These are phyloP conservation scores for Zaprionus obscuricornis DNA, from an alignment of 2,888 invertebrate species.

Conservation along the genomic window DNA sequence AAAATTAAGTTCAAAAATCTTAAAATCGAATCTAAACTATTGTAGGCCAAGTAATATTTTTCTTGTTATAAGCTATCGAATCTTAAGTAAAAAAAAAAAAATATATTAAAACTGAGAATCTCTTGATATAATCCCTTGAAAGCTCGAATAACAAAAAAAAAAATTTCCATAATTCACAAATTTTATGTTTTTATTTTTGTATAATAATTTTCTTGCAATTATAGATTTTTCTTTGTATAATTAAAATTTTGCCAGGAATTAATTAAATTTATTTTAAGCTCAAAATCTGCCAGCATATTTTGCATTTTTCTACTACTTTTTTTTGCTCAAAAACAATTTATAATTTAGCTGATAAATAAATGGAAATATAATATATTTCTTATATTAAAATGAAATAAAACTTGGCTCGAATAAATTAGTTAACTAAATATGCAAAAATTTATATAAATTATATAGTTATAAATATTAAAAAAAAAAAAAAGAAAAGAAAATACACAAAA, in stretches of 20 bases:
- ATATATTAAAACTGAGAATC: conserved; percentile 30
- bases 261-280: conserved; percentile 65
- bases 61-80: conserved; percentile 49
- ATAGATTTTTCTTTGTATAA: conserved; percentile 45
- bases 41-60: conserved; percentile 71
- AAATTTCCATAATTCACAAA: conserved; percentile 15
- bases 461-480: conserved; percentile 39
- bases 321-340: conserved; percentile 39
- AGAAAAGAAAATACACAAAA: too few relatives aligned
- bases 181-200: conserved; percentile 15
- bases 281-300: conserved; percentile 64
- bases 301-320: conserved; percentile 56
- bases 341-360: conserved; percentile 19
- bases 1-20: conserved; percentile 7
- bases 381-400: conserved; percentile 18
- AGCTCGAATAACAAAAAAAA: conserved; percentile 14
- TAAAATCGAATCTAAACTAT: conserved; percentile 20
- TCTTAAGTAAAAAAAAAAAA: conserved; percentile 47
- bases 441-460: conserved; percentile 36
- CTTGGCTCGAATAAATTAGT: conserved; percentile 50
- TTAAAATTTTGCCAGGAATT: conserved; percentile 39
- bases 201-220: conserved; percentile 22
- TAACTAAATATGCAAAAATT: conserved; percentile 23
- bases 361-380: conserved; percentile 3
- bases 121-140: conserved; percentile 51